Evolutionary conservation across 2,113 vertebrate genomes (phyloP), one percentile per base, ranked within the genome.

Genomic region (Tautogolabrus adspersus): DNA sequence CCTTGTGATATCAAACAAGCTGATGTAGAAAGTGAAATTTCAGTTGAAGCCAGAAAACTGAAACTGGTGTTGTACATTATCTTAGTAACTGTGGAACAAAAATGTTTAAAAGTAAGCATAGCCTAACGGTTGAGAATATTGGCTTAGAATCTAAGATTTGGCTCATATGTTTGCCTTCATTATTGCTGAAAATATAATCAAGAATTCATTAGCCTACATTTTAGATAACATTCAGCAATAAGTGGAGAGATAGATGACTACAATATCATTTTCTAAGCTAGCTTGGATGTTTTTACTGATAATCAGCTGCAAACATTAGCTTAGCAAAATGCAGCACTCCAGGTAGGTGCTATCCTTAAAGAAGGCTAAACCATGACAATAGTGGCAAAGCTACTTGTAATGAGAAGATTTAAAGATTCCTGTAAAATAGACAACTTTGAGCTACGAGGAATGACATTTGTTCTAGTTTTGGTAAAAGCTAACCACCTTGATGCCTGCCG

Each of bases 1-100:
- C 6, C 71, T 66, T 81, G 23, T 67, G 63, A 63, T 63, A n/a
- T 73, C 19, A 57, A n/a, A 26, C 47, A 47, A 10, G 51, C 56
- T 51, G 40, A 83, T 34, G n/a, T 23, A 42, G 3, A 44, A 59
- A 22, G 16, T 34, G 49, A 6, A 15, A 30, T 22, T 30, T 23
- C 42, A 71, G 26, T 18, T 21, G 47, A 18, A 52, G 58, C 15
- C 26, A 44, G 57, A 22, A 10, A 52, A 13, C 49, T 58, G 1
- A 57, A 68, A 67, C 6, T 26, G 5, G 12, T 65, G 18, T 55
- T 54, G 13, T 21, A 51, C 16, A 22, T 61, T 26, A 37, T 57
- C 56, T 21, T 38, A 59, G 51, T 6, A 38, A 38, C 34, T 5
- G 8, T 37, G 72, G 15, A 37, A 56, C 13, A n/a, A 44, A 46